A percentile compares a stretch with the other conserved stretches of the same genome.
Evolutionary conservation across 2,113 vertebrate genomes (phyloP).

Genomic region (Anseranas semipalmata): DNA sequence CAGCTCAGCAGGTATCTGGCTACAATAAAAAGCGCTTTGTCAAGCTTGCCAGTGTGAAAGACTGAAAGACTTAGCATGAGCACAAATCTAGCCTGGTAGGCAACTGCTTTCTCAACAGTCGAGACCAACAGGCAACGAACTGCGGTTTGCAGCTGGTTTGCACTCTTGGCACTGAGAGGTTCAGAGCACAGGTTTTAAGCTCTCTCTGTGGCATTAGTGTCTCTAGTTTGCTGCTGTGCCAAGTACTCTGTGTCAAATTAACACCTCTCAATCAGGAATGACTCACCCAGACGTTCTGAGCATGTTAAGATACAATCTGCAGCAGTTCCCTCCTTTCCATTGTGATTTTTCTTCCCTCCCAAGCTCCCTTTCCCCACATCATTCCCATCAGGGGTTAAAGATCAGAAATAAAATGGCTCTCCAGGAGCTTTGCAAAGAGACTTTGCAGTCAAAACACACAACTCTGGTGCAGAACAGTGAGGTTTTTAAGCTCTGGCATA

Average conservation of each 20-base stretch:
- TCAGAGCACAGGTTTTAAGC: not conserved
- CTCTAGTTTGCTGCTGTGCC: not conserved
- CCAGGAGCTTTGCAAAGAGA: slow-evolving; percentile 47
- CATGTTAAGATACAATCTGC: not conserved
- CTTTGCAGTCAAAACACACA: slow-evolving; percentile 47
- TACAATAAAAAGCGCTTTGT: slow-evolving; percentile 12
- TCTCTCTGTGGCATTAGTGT: not conserved
- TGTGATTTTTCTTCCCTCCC: not conserved
- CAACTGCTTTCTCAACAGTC: not conserved
- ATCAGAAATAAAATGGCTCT: not conserved
- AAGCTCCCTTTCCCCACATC: not conserved
- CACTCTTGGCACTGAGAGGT: not conserved
- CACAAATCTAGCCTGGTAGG: not conserved
- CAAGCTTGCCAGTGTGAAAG: not conserved
- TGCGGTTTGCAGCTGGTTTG: not conserved
- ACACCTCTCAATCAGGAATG: not conserved
- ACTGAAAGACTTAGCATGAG: not conserved
- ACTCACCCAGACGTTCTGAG: not conserved
- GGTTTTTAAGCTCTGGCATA: not conserved
- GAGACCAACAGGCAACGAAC: not conserved
- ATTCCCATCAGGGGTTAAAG: not conserved
- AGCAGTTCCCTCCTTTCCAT: not conserved
- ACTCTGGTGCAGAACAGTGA: slow-evolving; percentile 54
- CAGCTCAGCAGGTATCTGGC: slow-evolving; percentile 62
- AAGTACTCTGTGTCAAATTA: not conserved